These are phyloP conservation scores for Myrmophylax atrothorax DNA, from an alignment of 2,113 vertebrate species.

Conservation along the genomic window DNA sequence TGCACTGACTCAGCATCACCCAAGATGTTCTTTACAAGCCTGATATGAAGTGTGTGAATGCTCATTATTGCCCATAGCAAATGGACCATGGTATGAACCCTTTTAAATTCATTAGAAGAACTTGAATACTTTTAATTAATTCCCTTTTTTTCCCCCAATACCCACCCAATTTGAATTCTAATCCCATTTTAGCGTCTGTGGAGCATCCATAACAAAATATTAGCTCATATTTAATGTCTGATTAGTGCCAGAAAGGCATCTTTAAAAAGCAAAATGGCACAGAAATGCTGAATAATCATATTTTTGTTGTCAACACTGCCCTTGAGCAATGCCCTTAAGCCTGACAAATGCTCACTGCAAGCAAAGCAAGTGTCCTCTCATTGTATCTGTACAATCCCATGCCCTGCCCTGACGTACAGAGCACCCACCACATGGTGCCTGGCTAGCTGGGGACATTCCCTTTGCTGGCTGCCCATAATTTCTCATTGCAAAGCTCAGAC, in stretches of 20 bases:
- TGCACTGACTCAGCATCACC: not conserved
- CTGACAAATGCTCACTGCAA: not conserved
- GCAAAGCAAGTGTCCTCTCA: not conserved
- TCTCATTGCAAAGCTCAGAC: rapidly evolving
- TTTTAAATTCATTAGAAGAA: not conserved
- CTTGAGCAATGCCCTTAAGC: constrained; percentile 3
- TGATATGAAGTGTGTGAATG: not conserved
- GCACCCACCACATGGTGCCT: rapidly evolving
- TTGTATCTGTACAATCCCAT: not conserved
- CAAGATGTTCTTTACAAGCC: not conserved
- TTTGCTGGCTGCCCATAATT: not conserved
- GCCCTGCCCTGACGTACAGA: not conserved
- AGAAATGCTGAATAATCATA: not conserved
- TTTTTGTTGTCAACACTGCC: constrained; percentile 25
- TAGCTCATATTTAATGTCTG: not conserved
- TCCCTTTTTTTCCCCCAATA: not conserved
- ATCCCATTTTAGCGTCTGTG: not conserved
- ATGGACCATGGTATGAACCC: not conserved
- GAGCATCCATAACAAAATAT: not conserved
- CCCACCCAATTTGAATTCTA: not conserved
- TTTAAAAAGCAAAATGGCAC: constrained; percentile 26
- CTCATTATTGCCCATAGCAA: not conserved
- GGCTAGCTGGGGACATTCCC: not conserved
- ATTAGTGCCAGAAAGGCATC: constrained; percentile 28
- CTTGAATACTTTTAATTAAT: not conserved